Evolutionary conservation across 2,797 vertebrate genomes (phyloP).

Genomic region (Hemibagrus guttatus): DNA sequence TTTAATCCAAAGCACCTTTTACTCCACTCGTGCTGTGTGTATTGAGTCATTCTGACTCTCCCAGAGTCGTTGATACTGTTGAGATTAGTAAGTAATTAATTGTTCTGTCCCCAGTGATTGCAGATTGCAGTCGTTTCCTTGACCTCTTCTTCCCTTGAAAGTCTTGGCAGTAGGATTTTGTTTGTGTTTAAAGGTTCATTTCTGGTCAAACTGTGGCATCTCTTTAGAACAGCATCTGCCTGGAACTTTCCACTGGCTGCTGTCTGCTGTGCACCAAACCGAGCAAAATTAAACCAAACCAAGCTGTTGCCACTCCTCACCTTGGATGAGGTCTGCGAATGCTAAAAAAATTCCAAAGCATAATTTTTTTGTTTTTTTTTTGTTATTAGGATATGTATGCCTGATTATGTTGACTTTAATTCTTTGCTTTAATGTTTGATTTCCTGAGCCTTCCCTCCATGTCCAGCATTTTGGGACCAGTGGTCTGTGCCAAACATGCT

Average conservation of each 20-base stretch:
- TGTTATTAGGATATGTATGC: constrained; percentile 64
- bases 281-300: constrained; percentile 48
- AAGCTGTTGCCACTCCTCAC: constrained; percentile 43
- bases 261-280: constrained; percentile 59
- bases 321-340: constrained; percentile 52
- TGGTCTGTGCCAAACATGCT: constrained; percentile 85
- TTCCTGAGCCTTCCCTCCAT: constrained; percentile 64
- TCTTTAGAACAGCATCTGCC: constrained; percentile 53
- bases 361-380: constrained; percentile 56
- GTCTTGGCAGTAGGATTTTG: constrained; percentile 52
- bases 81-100: constrained; percentile 42
- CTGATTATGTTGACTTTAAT: constrained; percentile 63
- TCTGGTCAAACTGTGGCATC: constrained; percentile 55
- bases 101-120: constrained; percentile 28
- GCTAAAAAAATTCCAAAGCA: constrained; percentile 55
- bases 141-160: constrained; percentile 37
- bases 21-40: constrained; percentile 8
- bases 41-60: not conserved
- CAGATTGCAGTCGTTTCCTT: constrained; percentile 28
- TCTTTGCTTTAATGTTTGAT: constrained; percentile 72
- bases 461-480: constrained; percentile 59
- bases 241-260: constrained; percentile 64
- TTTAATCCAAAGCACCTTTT: constrained; percentile 26
- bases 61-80: constrained; percentile 2
- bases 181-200: constrained; percentile 56